Base-by-base conservation (phyloP, 35 echinoderm and acorn worm species). In the Apostichopus californicus region DNA sequence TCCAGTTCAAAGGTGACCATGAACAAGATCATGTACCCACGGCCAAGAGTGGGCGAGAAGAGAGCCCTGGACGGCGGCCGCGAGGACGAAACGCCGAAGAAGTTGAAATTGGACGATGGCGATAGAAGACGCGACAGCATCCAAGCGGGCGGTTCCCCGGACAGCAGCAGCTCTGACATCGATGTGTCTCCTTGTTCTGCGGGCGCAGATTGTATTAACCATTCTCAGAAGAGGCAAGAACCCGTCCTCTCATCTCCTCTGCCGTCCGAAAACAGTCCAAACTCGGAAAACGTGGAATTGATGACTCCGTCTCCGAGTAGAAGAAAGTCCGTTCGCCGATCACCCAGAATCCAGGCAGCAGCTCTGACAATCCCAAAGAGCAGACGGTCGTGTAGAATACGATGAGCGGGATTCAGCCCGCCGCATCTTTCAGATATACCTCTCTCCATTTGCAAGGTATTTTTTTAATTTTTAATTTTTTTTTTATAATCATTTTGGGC, bases 361-460 rank as follows among this genome's bases (percentile, higher is more conserved):
- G 89, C 89, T 4, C 59, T 91, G 5, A 91, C 89, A 17, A 91
- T 91, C 57, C 89, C 89, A 91, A 91, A 79, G 26, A 61, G 70
- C 9, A 57, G 89, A 54, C 15, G 89, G 10, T 91, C 89, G 15
- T 91, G 89, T 9, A 91, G 15, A 14, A 91, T 91, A 77, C 52
- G 89, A 68, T 91, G 63, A 89, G 14, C 14, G 55, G 1, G 34
- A 9, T 17, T 14, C 46, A 26, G 78, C 78, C 78, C 6, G 5
- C 46, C 80, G 15, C 71, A 75, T 75, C 7, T 7, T 75, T 75
- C 17, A n/a, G 8, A 75, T 68, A 75, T 22, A 14, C 71, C 9
- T 18, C 20, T 75, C n/a, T 61, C 58, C 6, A 61, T 5, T 0
- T 61, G 58, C 58, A 12, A 61, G 58, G 58, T 61, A 61, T 61